Conservation (phyloP, 2,797 vertebrate species). For the Erpetoichthys calabaricus region DNA sequence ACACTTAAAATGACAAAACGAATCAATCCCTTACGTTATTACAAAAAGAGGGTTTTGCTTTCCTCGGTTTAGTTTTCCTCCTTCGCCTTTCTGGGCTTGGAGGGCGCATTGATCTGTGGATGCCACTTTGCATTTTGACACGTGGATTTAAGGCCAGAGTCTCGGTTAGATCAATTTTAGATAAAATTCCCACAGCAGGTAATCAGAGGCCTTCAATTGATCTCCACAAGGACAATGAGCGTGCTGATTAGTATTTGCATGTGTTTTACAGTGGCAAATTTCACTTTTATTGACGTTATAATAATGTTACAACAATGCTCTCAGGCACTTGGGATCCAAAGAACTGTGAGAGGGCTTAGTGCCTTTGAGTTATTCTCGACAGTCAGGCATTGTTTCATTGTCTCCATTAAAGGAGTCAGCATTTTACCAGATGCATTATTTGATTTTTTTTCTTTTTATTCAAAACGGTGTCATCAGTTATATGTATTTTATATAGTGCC, state of each 20-base stretch:
- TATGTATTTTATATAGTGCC: too few relatives aligned
- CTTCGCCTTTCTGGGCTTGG: slow-evolving; percentile 22
- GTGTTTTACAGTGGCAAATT: slow-evolving; percentile 20
- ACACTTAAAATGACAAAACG: slow-evolving; percentile 28
- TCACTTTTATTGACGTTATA: slow-evolving; percentile 17
- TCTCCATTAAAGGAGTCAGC: too few relatives aligned
- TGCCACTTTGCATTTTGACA: slow-evolving; percentile 23
- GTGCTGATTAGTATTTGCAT: slow-evolving; percentile 19
- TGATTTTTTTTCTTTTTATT: too few relatives aligned
- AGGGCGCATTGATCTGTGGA: slow-evolving; percentile 30
- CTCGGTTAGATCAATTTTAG: slow-evolving; percentile 29
- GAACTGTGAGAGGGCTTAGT: not conserved
- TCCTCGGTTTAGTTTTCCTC: slow-evolving; percentile 13
- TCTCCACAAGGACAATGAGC: slow-evolving; percentile 19
- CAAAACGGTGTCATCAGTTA: too few relatives aligned
- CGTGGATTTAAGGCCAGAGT: slow-evolving; percentile 22
- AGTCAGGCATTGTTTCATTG: too few relatives aligned
- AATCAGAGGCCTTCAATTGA: slow-evolving; percentile 26
- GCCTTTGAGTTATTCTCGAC: too few relatives aligned
- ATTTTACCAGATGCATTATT: too few relatives aligned
- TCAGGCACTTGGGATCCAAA: slow-evolving; percentile 2
- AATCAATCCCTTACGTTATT: slow-evolving; percentile 23
- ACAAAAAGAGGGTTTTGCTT: slow-evolving; percentile 27
- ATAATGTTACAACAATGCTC: slow-evolving; percentile 5
- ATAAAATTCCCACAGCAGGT: slow-evolving; percentile 32